A percentile compares a stretch with the other conserved stretches of the same genome.
These are phyloP conservation scores for Barnardius zonarius DNA, from an alignment of 2,113 vertebrate species.

Conservation along the genomic window DNA sequence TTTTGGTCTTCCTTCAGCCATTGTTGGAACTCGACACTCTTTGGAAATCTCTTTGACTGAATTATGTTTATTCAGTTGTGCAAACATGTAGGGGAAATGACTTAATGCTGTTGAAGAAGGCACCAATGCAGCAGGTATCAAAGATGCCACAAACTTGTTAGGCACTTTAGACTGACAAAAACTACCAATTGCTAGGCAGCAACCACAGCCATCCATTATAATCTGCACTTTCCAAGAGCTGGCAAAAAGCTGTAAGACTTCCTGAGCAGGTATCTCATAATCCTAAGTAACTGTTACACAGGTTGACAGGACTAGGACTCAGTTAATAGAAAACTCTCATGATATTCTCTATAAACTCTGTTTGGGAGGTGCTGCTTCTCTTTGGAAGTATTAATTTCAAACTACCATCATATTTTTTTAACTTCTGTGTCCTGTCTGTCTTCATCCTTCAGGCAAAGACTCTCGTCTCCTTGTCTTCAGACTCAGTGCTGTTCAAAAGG, in stretches of 20 bases:
- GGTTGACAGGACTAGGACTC: neutral
- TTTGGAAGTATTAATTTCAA: neutral
- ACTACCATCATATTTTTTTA: neutral
- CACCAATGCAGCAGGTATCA: neutral
- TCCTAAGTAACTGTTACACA: neutral
- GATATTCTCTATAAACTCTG: neutral
- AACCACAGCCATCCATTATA: neutral
- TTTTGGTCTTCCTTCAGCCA: neutral
- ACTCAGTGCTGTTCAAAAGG: slow-evolving; percentile 81
- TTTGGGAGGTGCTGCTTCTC: neutral
- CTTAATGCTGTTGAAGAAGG: neutral
- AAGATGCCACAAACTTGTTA: neutral
- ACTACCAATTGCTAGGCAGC: neutral
- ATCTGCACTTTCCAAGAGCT: neutral
- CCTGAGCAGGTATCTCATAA: neutral
- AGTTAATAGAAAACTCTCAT: neutral
- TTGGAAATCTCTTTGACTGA: neutral
- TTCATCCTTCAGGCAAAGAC: slow-evolving; percentile 83
- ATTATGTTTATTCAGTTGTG: neutral
- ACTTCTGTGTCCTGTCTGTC: neutral
- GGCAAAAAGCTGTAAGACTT: neutral
- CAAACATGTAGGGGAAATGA: neutral
- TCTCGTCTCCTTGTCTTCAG: slow-evolving; percentile 93
- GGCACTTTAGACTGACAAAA: neutral
- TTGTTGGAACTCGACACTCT: neutral